Evolutionary conservation across 2,888 invertebrate species (phyloP), one percentile per base, ranked within the genome.

Genomic region (Cephonodes hylas): DNA sequence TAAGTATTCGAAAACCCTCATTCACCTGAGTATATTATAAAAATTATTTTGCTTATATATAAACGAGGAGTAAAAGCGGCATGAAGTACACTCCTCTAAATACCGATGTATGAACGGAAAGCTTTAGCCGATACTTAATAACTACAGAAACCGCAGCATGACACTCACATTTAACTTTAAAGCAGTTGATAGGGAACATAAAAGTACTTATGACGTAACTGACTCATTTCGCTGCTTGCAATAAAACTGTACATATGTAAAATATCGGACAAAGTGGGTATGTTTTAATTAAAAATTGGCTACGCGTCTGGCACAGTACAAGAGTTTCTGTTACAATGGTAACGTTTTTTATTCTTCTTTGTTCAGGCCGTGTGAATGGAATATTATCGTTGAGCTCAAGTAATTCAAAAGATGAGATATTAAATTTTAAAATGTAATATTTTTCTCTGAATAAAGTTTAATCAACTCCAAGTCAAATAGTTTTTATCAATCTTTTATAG

Each of bases 131-230:
- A 53, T 66, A 66, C 71, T 73, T 64, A 63, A 60, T 63, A 73
- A 66, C 64, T 69, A 66, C 65, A 64, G 63, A 68, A 70, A 70
- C 79, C 79, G 68, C 72, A 66, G 73, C 77, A 71, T 58, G 68
- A 71, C 66, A 75, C 71, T 74, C 69, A 63, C 75, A 80, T 77
- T 76, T 74, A 79, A 76, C 75, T 79, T 74, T 71, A 61, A 73
- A 70, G 73, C 70, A 64, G 67, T 69, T 71, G 60, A 63, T 53
- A 69, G 66, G 60, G 63, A 48, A 25, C 48, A 27, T 46, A 23
- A 18, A 53, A 20, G 31, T 66, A 58, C 42, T 44, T 53, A 53
- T 53, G 48, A 31, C 53, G 31, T 25, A 48, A n/a, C 48, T 48
- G 25, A 27, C 27, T 48, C 48, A 48, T 48, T 48, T 48, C 27